Evolutionary conservation across 2,888 invertebrate genomes (phyloP), one percentile per base, ranked within the genome.

Genomic region (Melanostoma mellinum): DNA sequence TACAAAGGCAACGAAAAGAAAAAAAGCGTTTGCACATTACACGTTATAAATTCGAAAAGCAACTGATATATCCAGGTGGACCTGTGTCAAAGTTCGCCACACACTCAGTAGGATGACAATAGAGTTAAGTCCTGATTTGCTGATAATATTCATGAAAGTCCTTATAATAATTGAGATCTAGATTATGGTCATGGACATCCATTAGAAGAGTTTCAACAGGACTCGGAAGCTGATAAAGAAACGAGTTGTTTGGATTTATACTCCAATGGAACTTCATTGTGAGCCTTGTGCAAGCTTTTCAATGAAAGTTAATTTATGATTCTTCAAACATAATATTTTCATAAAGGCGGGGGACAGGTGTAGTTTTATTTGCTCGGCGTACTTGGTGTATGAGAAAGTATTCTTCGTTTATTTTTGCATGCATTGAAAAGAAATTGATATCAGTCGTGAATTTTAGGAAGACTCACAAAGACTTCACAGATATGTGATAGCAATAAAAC

Each of bases 91-190:
- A 69, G 63, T 68, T 69, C 74, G 9, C 20, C 32, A 71, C 44
- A 68, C 50, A 42, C 60, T 53, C 55, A 32, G 63, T 30, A 55
- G 6, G 33, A 10, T 65, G 63, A 74, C 63, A 74, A 84, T 84
- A 68, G 56, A 82, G 63, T 73, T 78, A 74, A 69, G 72, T 78
- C 69, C 82, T 69, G 82, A 84, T 78, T 84, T 69, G 40, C 82
- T 69, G 78, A 74, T 78, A 84, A 78, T 84, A 84, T 84, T 74
- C 82, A 84, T 74, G 63, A 53, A 73, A 68, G 52, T 74, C 69
- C 20, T 73, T 67, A 77, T 77, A 73, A 72, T 77, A 82, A 77
- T 77, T 82, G 72, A 63, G 73, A 74, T 78, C 35, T 58, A 65
- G 73, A 74, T 84, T 84, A 78, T 61, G 46, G 44, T 84, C 78